These are phyloP conservation scores for Sitophilus oryzae DNA, from an alignment of 1,140 invertebrate genomes.

Conservation along the genomic window DNA sequence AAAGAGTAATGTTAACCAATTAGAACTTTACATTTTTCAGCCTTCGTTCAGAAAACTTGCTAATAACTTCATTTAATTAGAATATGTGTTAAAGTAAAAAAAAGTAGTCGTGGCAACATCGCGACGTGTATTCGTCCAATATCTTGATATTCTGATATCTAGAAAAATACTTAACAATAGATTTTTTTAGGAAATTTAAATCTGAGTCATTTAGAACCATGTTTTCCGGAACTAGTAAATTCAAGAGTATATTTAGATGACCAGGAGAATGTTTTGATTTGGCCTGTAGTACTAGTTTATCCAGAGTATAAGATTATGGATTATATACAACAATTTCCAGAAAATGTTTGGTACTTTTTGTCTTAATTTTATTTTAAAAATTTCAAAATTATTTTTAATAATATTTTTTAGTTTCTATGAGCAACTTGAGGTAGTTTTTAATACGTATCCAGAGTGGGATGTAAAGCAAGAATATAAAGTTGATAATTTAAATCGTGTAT, in stretches of 20 bases:
- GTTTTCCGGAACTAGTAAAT: constrained; percentile 55
- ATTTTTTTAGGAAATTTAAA: constrained; percentile 31
- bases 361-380: neutral
- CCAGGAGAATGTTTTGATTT: constrained; percentile 55
- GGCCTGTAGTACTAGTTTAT: constrained; percentile 80
- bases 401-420: constrained; percentile 56
- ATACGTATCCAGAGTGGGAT: constrained; percentile 70
- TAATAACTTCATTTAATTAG: no score
- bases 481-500: constrained; percentile 66
- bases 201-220: constrained; percentile 54
- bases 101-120: no score
- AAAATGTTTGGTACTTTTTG: constrained; percentile 57
- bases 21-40: no score
- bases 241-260: constrained; percentile 55
- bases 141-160: no score
- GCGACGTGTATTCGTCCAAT: no score
- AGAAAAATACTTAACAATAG: neutral
- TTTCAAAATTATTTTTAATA: neutral
- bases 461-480: constrained; percentile 59
- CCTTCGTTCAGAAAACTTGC: no score
- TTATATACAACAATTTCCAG: constrained; percentile 67
- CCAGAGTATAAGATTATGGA: constrained; percentile 71
- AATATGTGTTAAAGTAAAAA: no score
- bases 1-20: no score
- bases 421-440: constrained; percentile 69